These are phyloP conservation scores for Gadopsis marmoratus DNA, from an alignment of 2,797 vertebrate genomes.

Conservation along the genomic window DNA sequence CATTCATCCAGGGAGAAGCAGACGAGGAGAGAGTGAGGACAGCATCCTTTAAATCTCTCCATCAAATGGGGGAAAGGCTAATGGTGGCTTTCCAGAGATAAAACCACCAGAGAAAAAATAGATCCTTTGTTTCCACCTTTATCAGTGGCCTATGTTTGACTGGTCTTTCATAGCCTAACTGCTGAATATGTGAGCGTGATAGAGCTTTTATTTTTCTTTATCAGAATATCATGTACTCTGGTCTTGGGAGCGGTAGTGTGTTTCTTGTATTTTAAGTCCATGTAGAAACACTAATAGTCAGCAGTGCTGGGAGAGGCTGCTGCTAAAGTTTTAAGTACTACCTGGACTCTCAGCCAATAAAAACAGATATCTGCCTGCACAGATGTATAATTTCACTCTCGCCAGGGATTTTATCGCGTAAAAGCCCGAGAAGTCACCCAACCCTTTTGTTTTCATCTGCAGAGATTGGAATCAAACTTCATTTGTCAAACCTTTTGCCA, in stretches of 20 bases:
- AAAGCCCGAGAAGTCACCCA: conserved; percentile 60
- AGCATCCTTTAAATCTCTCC: conserved; percentile 77
- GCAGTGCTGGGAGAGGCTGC: conserved; percentile 65
- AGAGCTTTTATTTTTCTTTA: conserved; percentile 32
- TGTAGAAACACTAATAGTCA: conserved; percentile 68
- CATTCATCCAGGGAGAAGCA: conserved; percentile 72
- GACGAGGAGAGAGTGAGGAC: conserved; percentile 49
- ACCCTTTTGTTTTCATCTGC: conserved; percentile 55
- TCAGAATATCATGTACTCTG: conserved; percentile 44
- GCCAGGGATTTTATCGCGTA: conserved; percentile 57
- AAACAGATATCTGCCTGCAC: conserved; percentile 79
- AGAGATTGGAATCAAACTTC: conserved; percentile 38
- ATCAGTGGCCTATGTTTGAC: conserved; percentile 33
- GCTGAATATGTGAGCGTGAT: conserved; percentile 33
- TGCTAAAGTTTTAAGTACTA: conserved; percentile 71
- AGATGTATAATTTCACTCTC: conserved; percentile 76
- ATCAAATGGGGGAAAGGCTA: conserved; percentile 65
- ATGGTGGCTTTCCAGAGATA: conserved; percentile 56
- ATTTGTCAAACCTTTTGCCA: conserved; percentile 61
- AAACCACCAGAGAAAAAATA: conserved; percentile 50
- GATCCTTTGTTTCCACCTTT: conserved; percentile 55
- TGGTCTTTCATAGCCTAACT: conserved; percentile 23
- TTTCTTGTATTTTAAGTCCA: conserved; percentile 52
- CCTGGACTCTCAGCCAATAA: conserved; percentile 73
- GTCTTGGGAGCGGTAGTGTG: conserved; percentile 35